A percentile compares a stretch with the other conserved stretches of the same genome.
Conservation (phyloP, 2,888 invertebrate species). For the Eupithecia abbreviata region DNA sequence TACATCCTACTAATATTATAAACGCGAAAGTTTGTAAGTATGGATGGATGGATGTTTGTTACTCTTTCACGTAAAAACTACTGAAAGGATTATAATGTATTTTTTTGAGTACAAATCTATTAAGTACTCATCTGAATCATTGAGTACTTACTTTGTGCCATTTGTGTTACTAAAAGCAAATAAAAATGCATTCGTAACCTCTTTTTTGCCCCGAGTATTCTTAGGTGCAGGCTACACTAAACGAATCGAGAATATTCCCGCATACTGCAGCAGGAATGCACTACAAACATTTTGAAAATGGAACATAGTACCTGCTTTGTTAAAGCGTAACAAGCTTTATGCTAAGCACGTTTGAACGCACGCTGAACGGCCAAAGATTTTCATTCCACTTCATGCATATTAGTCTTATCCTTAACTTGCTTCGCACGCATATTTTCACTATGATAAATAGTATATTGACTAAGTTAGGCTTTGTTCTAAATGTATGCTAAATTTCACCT, state of each 20-base stretch:
- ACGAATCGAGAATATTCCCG: slow-evolving; percentile 59
- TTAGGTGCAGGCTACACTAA: slow-evolving; percentile 49
- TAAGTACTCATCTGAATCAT: too few species aligned
- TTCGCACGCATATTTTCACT: too few species aligned
- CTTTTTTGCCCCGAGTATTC: slow-evolving; percentile 25
- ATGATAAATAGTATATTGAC: too few species aligned
- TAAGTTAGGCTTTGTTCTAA: too few species aligned
- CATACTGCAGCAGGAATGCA: slow-evolving; percentile 58
- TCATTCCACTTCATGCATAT: not conserved
- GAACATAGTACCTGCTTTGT: slow-evolving; percentile 62
- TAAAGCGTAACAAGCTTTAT: slow-evolving; percentile 60
- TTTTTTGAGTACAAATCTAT: too few species aligned
- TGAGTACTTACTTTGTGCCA: not conserved
- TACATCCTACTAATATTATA: too few species aligned
- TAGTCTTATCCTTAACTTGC: not conserved
- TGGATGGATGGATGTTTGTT: too few species aligned
- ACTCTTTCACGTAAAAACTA: too few species aligned
- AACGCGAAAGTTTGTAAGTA: too few species aligned
- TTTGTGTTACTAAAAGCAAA: not conserved
- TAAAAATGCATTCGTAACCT: not conserved
- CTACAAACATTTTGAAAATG: slow-evolving; percentile 62
- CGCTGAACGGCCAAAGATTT: not conserved
- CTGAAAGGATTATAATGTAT: too few species aligned
- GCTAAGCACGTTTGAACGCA: slow-evolving; percentile 3
- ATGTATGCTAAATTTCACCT: too few species aligned